phyloP scores from a whole-genome alignment of 2,888 invertebrate species.

The Agrotis segetum region DNA sequence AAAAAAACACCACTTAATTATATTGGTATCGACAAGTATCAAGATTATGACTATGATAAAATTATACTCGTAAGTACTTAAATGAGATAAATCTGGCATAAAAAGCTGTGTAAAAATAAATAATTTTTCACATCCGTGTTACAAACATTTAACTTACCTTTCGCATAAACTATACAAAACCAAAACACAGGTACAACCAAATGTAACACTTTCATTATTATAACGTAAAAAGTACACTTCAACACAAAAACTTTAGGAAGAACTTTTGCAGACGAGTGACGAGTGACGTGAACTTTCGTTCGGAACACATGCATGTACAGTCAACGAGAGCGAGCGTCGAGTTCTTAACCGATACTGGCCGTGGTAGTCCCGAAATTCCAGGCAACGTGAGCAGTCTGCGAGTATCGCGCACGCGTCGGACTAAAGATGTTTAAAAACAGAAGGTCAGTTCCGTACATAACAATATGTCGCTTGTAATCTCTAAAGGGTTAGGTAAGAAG shows the following conservation, averaged over 20 bases:
- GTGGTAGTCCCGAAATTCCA: constrained; percentile 51
- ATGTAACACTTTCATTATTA: constrained; percentile 66
- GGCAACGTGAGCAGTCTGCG: constrained; percentile 17
- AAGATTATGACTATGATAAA: no score
- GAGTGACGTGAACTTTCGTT: constrained; percentile 51
- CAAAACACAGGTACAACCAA: constrained; percentile 63
- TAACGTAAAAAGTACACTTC: constrained; percentile 13
- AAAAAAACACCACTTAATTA: no score
- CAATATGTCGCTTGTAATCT: no score
- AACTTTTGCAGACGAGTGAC: constrained; percentile 6
- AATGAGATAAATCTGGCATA: not conserved
- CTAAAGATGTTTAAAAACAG: constrained; percentile 1
- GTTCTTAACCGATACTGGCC: constrained; percentile 48
- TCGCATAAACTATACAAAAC: constrained; percentile 68
- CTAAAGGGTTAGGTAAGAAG: no score
- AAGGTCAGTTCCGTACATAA: constrained; percentile 3
- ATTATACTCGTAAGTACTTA: not conserved
- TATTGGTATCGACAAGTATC: no score
- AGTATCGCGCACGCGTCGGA: constrained; percentile 70
- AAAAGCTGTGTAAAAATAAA: not conserved
- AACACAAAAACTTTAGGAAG: constrained; percentile 8
- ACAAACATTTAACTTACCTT: constrained; percentile 68
- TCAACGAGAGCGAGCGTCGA: constrained; percentile 41
- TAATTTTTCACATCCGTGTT: not conserved
- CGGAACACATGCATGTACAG: constrained; percentile 24